These are phyloP conservation scores for Arenaria interpres DNA, from an alignment of 2,113 vertebrate genomes.

Conservation along the genomic window DNA sequence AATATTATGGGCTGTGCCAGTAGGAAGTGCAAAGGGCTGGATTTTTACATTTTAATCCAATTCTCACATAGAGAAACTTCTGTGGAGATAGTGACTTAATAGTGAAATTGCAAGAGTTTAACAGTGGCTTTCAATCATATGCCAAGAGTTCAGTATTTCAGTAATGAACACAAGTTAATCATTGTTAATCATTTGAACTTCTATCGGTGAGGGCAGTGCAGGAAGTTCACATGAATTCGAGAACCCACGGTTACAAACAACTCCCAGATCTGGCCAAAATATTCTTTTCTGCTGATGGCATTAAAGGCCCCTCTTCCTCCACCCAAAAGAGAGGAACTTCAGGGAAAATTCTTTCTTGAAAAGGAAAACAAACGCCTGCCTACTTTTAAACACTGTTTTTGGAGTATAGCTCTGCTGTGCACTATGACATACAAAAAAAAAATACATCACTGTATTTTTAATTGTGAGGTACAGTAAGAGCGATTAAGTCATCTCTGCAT, in stretches of 20 bases:
- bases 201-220: neutral
- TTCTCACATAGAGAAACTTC: neutral
- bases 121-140: neutral
- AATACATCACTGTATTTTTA: neutral
- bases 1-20: neutral
- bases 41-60: neutral
- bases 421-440: neutral
- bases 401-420: neutral
- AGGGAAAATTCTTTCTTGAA: neutral
- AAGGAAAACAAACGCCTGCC: neutral
- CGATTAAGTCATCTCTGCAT: neutral
- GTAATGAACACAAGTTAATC: neutral
- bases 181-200: neutral
- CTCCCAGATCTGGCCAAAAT: neutral
- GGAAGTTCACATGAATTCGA: neutral
- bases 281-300: neutral
- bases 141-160: neutral
- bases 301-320: neutral
- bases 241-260: neutral
- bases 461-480: neutral
- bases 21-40: neutral
- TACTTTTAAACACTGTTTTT: neutral
- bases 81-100: neutral
- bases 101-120: neutral
- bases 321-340: neutral